Conservation (phyloP, 1,140 invertebrate species). For the Cydia amplana region DNA sequence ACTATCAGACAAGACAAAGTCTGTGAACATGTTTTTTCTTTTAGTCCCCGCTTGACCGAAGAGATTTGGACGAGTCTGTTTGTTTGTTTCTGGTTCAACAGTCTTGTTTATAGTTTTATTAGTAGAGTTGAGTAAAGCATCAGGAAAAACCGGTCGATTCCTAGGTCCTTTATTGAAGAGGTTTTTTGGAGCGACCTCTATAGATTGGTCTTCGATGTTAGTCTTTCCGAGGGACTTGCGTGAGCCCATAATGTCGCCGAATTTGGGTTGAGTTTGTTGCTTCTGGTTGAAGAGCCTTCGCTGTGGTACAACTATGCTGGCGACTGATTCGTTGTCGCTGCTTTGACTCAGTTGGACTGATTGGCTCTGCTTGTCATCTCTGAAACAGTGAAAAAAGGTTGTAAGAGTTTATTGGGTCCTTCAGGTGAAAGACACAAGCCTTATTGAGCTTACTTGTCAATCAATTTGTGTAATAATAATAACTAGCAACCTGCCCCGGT, state of each 20-base stretch:
- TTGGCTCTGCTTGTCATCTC: slow-evolving; percentile 63
- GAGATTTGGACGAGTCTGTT: slow-evolving; percentile 52
- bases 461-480: too few relatives aligned
- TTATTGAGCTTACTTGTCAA: too few relatives aligned
- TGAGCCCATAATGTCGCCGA: slow-evolving; percentile 50
- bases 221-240: slow-evolving; percentile 54
- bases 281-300: slow-evolving; percentile 63
- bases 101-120: slow-evolving; percentile 65
- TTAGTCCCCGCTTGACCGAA: slow-evolving; percentile 61
- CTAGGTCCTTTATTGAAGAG: slow-evolving; percentile 51
- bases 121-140: slow-evolving; percentile 55
- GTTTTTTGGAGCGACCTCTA: slow-evolving; percentile 53
- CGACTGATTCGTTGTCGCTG: slow-evolving; percentile 69
- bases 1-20: slow-evolving; percentile 67
- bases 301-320: slow-evolving; percentile 67
- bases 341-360: slow-evolving; percentile 65
- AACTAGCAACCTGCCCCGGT: too few relatives aligned
- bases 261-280: slow-evolving; percentile 50
- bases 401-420: background rate
- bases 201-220: slow-evolving; percentile 50
- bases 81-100: slow-evolving; percentile 42
- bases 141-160: slow-evolving; percentile 57
- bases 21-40: slow-evolving; percentile 65
- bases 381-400: slow-evolving; percentile 47
- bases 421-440: too few relatives aligned